Evolutionary conservation across 2,113 vertebrate genomes (phyloP), one percentile per base, ranked within the genome.

Genomic region (Cebus imitator): DNA sequence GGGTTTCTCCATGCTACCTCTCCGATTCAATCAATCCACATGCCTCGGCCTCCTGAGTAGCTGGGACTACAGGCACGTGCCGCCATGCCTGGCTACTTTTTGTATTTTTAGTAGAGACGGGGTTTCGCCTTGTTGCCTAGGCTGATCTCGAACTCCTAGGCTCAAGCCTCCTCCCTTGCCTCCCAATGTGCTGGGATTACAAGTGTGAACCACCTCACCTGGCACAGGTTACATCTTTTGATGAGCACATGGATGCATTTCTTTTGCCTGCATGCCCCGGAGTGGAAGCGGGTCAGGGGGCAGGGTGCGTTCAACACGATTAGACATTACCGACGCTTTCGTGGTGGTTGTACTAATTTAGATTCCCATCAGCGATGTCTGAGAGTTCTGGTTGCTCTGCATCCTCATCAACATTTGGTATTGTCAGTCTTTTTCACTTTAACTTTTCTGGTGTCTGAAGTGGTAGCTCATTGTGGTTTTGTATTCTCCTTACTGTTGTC

Each of bases 261-360:
- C 68, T 35, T 61, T 23, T 27, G 9, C 40, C 13, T 17, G 0
- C 3, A 0, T 6, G 40, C 48, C 80, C 70, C 2, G 18, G 57
- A 52, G n/a, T 35, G 8, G 72, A 82, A 17, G 14, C 5, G 50
- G 48, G 40, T 17, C 23, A 9, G 57, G 57, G 40, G 23, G 81
- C 1, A 8, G 48, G 45, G 23, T 23, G 2, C 7, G 13, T 32
- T 48, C 35, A 5, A 0, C 2, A 25, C 8, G 6, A 45, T 78
- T 5, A 52, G 50, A 70, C 23, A n/a, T 1, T 16, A 20, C 3
- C 0, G 13, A 4, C 0, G 2, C 81, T 37, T 58, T 45, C 37
- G 2, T 1, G 0, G 23, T 8, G 10, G 6, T 23, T n/a, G 45
- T 0, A 5, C 52, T 43, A 1, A 2, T 2, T 52, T 5, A 25